These are phyloP conservation scores for Rhea pennata DNA, from an alignment of 2,113 vertebrate species.

Conservation along the genomic window DNA sequence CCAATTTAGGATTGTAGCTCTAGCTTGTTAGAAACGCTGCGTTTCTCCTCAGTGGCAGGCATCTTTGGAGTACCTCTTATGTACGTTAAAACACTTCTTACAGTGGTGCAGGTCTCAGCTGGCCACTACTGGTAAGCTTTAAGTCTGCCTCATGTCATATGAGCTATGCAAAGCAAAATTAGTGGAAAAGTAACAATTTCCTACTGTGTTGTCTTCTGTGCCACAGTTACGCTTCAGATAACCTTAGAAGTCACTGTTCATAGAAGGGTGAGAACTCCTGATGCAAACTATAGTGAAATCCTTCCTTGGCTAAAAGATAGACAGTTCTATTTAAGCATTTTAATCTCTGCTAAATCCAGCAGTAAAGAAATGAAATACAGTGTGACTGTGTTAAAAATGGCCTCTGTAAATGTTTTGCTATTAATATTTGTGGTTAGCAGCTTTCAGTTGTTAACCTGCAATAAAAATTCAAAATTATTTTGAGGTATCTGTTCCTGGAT, in stretches of 20 bases:
- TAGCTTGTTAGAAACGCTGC: background rate
- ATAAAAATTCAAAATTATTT: slow-evolving; percentile 52
- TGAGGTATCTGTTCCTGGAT: background rate
- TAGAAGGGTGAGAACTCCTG: background rate
- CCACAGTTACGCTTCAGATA: background rate
- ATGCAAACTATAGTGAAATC: background rate
- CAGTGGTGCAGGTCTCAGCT: background rate
- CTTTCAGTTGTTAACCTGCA: slow-evolving; percentile 20
- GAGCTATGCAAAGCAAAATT: background rate
- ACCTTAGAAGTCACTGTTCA: background rate
- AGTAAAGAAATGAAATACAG: background rate
- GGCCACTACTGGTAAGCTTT: background rate
- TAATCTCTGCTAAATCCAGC: background rate
- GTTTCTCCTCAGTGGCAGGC: background rate
- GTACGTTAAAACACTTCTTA: background rate
- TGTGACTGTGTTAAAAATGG: background rate
- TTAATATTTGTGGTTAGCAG: slow-evolving; percentile 11
- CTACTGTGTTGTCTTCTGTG: background rate
- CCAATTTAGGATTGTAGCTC: background rate
- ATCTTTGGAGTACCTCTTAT: background rate
- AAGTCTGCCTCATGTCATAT: background rate
- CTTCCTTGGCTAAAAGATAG: background rate
- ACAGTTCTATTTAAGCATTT: background rate
- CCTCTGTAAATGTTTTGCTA: background rate
- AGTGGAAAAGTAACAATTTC: background rate